Evolutionary conservation across 2,113 vertebrate genomes (phyloP).

Genomic region (Bettongia penicillata): DNA sequence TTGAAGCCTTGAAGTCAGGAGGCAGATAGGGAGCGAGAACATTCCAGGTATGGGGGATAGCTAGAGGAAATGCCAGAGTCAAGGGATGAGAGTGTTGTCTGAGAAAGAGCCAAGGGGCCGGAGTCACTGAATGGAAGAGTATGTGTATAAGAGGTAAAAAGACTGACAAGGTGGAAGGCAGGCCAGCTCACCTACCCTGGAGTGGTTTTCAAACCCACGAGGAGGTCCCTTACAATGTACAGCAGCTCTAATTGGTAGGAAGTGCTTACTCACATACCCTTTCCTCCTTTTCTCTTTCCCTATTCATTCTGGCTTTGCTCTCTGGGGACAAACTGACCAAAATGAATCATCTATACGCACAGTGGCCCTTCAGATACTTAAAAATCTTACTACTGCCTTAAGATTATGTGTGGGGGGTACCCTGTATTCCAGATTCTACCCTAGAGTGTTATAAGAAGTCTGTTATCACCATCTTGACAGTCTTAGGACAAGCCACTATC

Average conservation of each 20-base stretch:
- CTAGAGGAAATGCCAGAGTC: not conserved
- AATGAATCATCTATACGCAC: not conserved
- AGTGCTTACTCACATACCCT: not conserved
- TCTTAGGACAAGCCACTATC: not conserved
- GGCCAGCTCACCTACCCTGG: no score
- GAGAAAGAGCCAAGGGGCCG: no score
- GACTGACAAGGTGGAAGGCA: not conserved
- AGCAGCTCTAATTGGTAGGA: not conserved
- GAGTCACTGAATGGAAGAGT: not conserved
- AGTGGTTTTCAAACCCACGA: no score
- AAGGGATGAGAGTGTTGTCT: no score
- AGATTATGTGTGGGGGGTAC: not conserved
- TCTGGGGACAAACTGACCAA: not conserved
- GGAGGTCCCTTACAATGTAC: rapidly evolving
- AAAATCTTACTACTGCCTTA: not conserved
- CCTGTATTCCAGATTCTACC: not conserved
- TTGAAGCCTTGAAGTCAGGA: not conserved
- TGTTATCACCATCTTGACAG: not conserved
- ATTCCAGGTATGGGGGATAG: not conserved
- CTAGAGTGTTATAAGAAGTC: not conserved
- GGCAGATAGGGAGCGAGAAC: not conserved
- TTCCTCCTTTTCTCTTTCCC: not conserved
- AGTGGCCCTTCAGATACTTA: no score
- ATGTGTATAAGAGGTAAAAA: not conserved
- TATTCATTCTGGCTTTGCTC: not conserved